Evolutionary conservation across 2,113 vertebrate species (phyloP), one percentile per base, ranked within the genome.

Genomic region (Phalacrocorax pelagicus): DNA sequence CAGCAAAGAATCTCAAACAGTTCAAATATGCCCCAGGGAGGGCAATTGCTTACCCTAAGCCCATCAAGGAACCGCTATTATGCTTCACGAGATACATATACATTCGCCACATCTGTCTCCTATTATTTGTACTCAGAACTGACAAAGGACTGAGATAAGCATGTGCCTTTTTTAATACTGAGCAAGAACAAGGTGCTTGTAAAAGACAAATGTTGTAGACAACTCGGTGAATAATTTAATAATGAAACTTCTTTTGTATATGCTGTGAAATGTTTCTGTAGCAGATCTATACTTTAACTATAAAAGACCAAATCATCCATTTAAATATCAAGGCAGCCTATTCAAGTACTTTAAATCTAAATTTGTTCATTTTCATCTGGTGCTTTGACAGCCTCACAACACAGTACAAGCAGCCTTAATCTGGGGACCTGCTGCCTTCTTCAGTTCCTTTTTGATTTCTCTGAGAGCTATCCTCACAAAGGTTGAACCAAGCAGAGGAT

Each of bases 101-200:
- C 95, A 96, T 97, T 97, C 86, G 44, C 98, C 97, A 98, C 98
- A 98, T 98, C 98, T 98, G 98, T 97, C 98, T 98, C 97, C 69
- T 98, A 95, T 97, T 98, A 97, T 97, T 97, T 96, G 92, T 98
- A 95, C 97, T 97, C 67, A 23, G 97, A 97, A 87, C 91, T 97
- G 95, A 98, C 96, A 96, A 96, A 96, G 78, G 95, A 95, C 88
- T 97, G 97, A 98, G 96, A 97, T 86, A 98, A 98, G 97, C 86
- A 97, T 69, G 84, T 93, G 97, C 87, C 92, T 97, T 96, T 98
- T 98, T 97, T 96, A 97, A 94, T 58, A 71, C 86, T 58, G 80
- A 47, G 72, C 87, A 96, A 97, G 96, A 97, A 85, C 83, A 98
- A 97, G 93, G 97, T 96, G 65, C 83, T 95, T 96, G 87, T 91